Evolutionary conservation across 2,888 invertebrate species (phyloP).

Genomic region (Melikaiella ostensackeni): DNA sequence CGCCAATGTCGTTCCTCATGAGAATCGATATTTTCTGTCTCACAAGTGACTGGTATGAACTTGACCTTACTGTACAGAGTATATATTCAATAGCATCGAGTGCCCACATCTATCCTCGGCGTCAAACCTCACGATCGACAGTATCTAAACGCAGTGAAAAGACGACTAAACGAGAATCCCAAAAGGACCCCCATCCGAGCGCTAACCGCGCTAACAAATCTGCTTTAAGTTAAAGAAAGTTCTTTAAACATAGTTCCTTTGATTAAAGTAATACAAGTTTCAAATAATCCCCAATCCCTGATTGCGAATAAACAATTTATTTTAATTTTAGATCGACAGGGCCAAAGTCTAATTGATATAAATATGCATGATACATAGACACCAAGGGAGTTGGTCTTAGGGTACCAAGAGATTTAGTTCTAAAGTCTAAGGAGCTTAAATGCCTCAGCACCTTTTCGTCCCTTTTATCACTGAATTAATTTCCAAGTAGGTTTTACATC

Average conservation of each 20-base stretch:
- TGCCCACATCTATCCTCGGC: too few relatives aligned
- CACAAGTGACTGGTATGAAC: too few relatives aligned
- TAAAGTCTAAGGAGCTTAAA: slow-evolving; percentile 30
- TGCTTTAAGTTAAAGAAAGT: background rate
- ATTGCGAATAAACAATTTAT: slow-evolving; percentile 12
- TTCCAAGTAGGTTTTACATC: background rate
- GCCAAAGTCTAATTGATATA: slow-evolving; percentile 22
- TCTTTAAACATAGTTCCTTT: background rate
- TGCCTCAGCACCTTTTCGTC: background rate
- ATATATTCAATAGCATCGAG: too few relatives aligned
- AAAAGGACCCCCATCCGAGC: too few relatives aligned
- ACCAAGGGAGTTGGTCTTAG: background rate
- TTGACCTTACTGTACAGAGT: too few relatives aligned
- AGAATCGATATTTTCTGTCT: too few relatives aligned
- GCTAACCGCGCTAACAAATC: too few relatives aligned
- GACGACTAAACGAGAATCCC: too few relatives aligned
- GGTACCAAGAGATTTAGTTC: slow-evolving; percentile 19
- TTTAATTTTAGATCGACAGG: background rate
- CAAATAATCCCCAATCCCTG: background rate
- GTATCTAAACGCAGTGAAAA: too few relatives aligned
- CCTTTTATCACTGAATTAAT: slow-evolving; percentile 16
- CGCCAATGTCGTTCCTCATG: too few relatives aligned
- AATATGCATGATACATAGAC: slow-evolving; percentile 16
- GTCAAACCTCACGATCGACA: too few relatives aligned
- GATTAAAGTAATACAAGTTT: background rate